These are phyloP conservation scores for Camelus dromedarius DNA, from an alignment of 2,113 vertebrate genomes.

Conservation along the genomic window DNA sequence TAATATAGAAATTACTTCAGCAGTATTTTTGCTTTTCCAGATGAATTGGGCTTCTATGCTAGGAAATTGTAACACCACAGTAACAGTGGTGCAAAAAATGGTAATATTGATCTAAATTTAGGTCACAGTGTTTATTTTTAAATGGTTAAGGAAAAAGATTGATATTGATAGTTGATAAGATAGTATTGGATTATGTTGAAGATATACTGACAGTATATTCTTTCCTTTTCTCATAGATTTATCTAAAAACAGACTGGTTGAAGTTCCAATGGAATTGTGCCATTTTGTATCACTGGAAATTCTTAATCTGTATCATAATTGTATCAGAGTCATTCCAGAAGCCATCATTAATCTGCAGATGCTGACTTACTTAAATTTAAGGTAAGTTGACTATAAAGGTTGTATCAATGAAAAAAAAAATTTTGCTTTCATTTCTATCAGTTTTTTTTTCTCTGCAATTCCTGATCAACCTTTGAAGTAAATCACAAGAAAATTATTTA, in stretches of 20 bases:
- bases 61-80: not conserved
- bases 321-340: slow-evolving; percentile 96
- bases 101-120: not conserved
- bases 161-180: not conserved
- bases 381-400: slow-evolving; percentile 86
- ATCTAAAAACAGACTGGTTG: slow-evolving; percentile 95
- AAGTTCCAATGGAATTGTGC: slow-evolving; percentile 93
- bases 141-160: not conserved
- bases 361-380: slow-evolving; percentile 96
- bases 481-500: not conserved
- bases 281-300: slow-evolving; percentile 96
- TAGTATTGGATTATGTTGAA: not conserved
- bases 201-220: slow-evolving; percentile 43
- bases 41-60: not conserved
- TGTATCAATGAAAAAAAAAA: not conserved
- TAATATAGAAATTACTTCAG: not conserved
- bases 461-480: not conserved
- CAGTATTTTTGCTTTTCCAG: not conserved
- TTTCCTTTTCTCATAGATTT: slow-evolving; percentile 89
- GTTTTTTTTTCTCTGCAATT: not conserved
- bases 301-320: slow-evolving; percentile 97
- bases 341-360: slow-evolving; percentile 93
- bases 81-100: not conserved
- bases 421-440: not conserved
- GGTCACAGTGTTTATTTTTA: not conserved